Base-by-base conservation (phyloP, 2,797 vertebrate species). In the Enteromius anoplus region DNA sequence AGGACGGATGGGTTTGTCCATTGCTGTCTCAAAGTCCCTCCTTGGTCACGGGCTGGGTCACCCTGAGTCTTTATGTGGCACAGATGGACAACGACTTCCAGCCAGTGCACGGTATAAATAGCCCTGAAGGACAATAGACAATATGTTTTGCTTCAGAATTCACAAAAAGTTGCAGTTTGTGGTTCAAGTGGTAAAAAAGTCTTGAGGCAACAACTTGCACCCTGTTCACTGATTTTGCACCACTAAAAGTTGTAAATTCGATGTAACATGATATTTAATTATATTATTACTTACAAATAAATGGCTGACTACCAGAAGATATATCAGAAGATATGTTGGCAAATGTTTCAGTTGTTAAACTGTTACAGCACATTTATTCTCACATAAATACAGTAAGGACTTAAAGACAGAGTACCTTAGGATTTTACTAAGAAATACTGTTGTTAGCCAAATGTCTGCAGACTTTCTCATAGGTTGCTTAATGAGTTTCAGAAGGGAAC, bases 1-100 rank as follows among this genome's bases (percentile, higher is more conserved):
- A 80, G 95, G 94, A 88, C 93, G 92, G 84, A 94, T 90, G 89
- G 90, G 87, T 90, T 86, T 89, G 90, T 94, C 93, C 95, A 95
- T 95, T 90, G 86, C 81, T 86, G 86, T 89, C 78, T 87, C 87
- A 87, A 80, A 81, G 70, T 71, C 51, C 75, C 17, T 80, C 40
- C 17, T 65, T 75, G 72, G 79, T 68, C 53, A 64, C 47, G 37
- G 65, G 55, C 26, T 68, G 29, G 29, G 79, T 91, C 84, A 88
- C 85, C 87, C 90, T 87, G 87, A 91, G 82, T 88, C 87, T 88
- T 87, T 90, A 70, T 89, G 87, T 26, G 40, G 75, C 65, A 71
- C 77, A 45, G 37, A 84, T 77, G 66, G 71, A 29, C 60, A 37
- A 62, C 29, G 79, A 75, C 65, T 47, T 73, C 49, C 47, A 34